These are phyloP conservation scores for Triplophysa yarkandensis DNA, from an alignment of 2,797 vertebrate genomes.

Conservation along the genomic window DNA sequence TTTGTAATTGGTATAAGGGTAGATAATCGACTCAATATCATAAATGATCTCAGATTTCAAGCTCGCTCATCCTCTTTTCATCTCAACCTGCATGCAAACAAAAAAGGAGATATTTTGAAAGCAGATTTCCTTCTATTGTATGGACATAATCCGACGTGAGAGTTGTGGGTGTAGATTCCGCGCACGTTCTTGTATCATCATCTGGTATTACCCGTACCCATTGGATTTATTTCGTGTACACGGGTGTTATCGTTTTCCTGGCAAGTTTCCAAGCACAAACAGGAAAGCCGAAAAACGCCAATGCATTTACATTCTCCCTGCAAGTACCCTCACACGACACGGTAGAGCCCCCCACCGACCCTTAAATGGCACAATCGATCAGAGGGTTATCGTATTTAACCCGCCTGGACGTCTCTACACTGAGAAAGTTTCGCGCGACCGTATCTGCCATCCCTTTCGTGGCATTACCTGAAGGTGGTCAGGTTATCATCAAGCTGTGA, in stretches of 20 bases:
- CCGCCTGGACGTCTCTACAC: conserved; percentile 41
- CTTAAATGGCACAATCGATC: conserved; percentile 53
- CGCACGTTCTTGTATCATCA: neutral
- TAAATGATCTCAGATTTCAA: too few relatives aligned
- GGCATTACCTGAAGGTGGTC: conserved; percentile 60
- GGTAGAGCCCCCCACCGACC: neutral
- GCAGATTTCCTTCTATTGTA: too few relatives aligned
- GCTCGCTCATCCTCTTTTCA: too few relatives aligned
- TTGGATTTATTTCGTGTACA: neutral
- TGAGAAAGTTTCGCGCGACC: conserved; percentile 45
- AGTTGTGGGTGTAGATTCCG: neutral
- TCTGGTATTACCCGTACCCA: neutral
- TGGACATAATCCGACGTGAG: too few relatives aligned
- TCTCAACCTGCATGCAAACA: too few relatives aligned
- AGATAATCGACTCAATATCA: too few relatives aligned
- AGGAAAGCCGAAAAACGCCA: neutral
- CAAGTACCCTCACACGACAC: neutral
- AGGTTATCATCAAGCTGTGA: conserved; percentile 66
- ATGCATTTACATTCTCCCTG: conserved; percentile 2
- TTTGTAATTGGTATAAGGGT: neutral
- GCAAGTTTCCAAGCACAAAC: neutral
- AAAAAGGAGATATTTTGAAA: too few relatives aligned
- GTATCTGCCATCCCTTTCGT: conserved; percentile 36
- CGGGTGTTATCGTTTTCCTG: neutral
- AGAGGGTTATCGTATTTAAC: conserved; percentile 54